A percentile compares a stretch with the other conserved stretches of the same genome.
These are phyloP conservation scores for Drosophila longiperda DNA, from an alignment of 2,888 invertebrate genomes.

Conservation along the genomic window DNA sequence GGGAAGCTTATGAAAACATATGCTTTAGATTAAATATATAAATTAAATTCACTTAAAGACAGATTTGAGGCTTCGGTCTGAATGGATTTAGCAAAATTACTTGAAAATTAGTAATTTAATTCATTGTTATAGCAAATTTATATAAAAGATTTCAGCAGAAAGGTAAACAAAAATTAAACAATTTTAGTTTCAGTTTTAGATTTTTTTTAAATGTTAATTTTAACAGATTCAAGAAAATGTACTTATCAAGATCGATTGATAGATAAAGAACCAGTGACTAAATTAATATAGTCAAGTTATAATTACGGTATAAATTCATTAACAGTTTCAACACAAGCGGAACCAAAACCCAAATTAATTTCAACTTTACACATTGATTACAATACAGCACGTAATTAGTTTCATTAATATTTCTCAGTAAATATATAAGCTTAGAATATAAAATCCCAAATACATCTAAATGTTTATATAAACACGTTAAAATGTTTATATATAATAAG, in stretches of 20 bases:
- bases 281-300: not conserved
- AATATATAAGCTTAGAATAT: not conserved
- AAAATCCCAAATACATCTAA: not conserved
- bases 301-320: not conserved
- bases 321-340: not conserved
- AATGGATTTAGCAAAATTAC: not conserved
- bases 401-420: not conserved
- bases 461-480: not conserved
- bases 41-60: not conserved
- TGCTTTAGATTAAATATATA: not conserved
- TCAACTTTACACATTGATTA: not conserved
- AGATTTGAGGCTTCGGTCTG: not conserved
- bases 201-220: too few species aligned
- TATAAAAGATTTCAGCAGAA: not conserved
- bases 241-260: too few species aligned
- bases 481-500: not conserved
- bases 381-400: not conserved
- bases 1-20: not conserved
- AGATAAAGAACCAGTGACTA: too few species aligned
- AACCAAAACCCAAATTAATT: not conserved
- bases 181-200: too few species aligned
- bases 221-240: too few species aligned
- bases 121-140: accelerated
- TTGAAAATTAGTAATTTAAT: not conserved
- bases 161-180: not conserved